Base-by-base conservation (phyloP, 2,113 vertebrate species). In the Oryzias melastigma region DNA sequence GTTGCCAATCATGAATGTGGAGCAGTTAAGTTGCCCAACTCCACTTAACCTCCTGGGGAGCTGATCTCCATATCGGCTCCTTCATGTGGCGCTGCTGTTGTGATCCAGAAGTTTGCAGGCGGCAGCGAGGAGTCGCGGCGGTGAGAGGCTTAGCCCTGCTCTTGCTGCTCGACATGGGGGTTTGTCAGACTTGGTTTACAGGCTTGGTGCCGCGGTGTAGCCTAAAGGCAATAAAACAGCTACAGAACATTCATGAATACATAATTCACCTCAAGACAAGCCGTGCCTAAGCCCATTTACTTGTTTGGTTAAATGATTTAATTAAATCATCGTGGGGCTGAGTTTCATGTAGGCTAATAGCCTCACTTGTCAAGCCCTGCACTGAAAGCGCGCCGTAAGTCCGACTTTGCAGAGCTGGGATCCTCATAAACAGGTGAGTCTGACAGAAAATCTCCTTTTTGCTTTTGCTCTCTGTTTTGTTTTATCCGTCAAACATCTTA, bases 141-240 rank as follows among this genome's bases (percentile, higher is more conserved):
- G 25, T 51, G 63, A 80, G 55, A 70, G 69, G 64, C 62, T 79
- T 77, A 82, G 52, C 78, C 54, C 59, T 3, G 4, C 50, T 71
- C 64, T 50, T 20, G 64, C 62, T 67, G 51, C 73, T 71, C 66
- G 62, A 66, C 60, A 65, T 49, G 58, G 68, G 62, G 51, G 54
- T 71, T 63, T 85, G 80, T 86, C 75, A 80, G 62, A 83, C 57
- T 54, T 22, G 25, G 62, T 83, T 82, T 80, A 75, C 50, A 59
- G 46, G 60, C 56, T 48, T 7, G 41, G 19, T 25, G 62, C 44
- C 55, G 60, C 63, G 40, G 66, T 75, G 63, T 66, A 56, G 57
- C 73, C 73, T 68, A 35, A 71, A 84, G 73, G 64, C 54, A 77
- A 65, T 71, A 75, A 80, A 75, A 51, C 40, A 50, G 46, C 62